Evolutionary conservation across 2,888 invertebrate genomes (phyloP).

Genomic region (Eupsilia transversa): DNA sequence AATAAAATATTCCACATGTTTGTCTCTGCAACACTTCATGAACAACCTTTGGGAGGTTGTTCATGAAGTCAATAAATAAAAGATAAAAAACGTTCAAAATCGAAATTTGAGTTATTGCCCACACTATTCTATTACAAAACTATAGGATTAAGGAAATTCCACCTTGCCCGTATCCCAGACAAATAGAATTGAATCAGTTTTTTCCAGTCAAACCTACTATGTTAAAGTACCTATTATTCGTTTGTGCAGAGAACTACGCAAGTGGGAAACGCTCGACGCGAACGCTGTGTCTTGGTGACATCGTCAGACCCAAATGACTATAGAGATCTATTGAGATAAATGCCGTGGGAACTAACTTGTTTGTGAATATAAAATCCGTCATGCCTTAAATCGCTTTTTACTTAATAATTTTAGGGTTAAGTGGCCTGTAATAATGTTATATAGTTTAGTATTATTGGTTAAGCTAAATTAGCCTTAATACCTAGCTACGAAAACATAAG

Average conservation of each 20-base stretch:
- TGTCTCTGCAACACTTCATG: too few species aligned
- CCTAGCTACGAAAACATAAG: background rate
- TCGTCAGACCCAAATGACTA: constrained; percentile 35
- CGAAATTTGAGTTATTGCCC: too few species aligned
- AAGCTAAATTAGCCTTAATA: background rate
- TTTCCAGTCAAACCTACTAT: background rate
- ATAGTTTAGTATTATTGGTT: background rate
- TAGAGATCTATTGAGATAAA: constrained; percentile 36
- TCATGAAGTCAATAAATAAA: too few species aligned
- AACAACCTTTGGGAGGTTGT: too few species aligned
- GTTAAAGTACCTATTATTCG: too few species aligned
- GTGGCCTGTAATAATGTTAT: background rate
- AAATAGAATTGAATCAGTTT: background rate
- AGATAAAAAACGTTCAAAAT: too few species aligned
- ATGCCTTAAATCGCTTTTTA: constrained; percentile 17
- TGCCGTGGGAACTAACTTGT: constrained; percentile 45
- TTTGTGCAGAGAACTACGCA: background rate
- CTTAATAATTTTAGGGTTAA: constrained; percentile 3
- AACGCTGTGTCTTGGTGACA: constrained; percentile 23
- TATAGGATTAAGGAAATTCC: background rate
- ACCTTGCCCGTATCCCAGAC: too few species aligned
- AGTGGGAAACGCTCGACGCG: constrained; percentile 6
- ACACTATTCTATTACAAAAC: too few species aligned
- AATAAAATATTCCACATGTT: too few species aligned
- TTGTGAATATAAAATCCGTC: constrained; percentile 17